Evolutionary conservation across 2,888 invertebrate genomes (phyloP).

Genomic region (Dryococelus australis): DNA sequence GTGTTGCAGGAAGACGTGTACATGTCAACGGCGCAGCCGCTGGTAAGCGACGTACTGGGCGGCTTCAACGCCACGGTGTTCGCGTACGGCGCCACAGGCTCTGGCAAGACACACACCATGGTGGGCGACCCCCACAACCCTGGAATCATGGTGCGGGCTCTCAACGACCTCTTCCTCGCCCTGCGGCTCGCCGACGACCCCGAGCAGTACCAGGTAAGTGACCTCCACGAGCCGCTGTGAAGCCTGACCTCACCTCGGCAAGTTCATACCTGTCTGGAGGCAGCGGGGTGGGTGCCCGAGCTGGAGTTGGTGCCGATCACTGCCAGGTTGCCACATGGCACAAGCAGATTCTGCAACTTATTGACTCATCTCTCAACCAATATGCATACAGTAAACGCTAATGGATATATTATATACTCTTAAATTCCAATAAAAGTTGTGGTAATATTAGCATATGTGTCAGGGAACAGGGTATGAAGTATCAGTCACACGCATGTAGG

Average conservation of each 20-base stretch:
- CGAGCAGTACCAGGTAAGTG: background rate
- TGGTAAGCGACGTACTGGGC: slow-evolving; percentile 84
- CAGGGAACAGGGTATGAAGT: too few species aligned
- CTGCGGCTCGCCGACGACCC: background rate
- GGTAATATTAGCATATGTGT: too few species aligned
- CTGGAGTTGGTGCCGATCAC: too few species aligned
- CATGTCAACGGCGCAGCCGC: slow-evolving; percentile 80
- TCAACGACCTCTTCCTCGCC: slow-evolving; percentile 79
- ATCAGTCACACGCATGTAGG: too few species aligned
- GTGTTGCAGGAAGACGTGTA: slow-evolving; percentile 77
- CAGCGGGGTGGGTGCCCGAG: too few species aligned
- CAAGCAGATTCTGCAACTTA: too few species aligned
- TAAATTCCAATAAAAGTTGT: too few species aligned
- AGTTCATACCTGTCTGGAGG: background rate
- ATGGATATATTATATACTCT: too few species aligned
- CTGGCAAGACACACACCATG: slow-evolving; percentile 94
- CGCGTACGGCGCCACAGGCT: slow-evolving; percentile 92
- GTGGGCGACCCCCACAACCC: slow-evolving; percentile 72
- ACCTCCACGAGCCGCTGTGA: too few species aligned
- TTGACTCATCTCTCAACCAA: too few species aligned
- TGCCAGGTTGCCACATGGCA: too few species aligned
- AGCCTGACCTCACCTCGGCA: slow-evolving; percentile 22
- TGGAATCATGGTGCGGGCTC: slow-evolving; percentile 87
- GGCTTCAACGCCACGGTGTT: slow-evolving; percentile 97
- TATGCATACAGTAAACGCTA: too few species aligned